A percentile compares a stretch with the other conserved stretches of the same genome.
Conservation (phyloP, 2,113 vertebrate genomes). For the Nematolebias whitei region DNA sequence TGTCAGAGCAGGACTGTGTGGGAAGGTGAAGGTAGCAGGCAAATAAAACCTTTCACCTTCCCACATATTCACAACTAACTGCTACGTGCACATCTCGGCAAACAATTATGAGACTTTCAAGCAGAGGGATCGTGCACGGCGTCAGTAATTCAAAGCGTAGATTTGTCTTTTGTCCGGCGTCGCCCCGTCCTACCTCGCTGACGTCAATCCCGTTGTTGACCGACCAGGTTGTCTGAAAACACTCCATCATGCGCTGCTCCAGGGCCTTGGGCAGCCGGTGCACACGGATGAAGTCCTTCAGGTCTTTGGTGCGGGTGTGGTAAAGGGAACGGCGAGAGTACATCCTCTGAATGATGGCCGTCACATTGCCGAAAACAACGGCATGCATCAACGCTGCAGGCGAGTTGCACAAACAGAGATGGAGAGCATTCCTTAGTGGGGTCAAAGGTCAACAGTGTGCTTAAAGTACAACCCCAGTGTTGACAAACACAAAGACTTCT, state of each 20-base stretch:
- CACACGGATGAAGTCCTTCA: slow-evolving; percentile 82
- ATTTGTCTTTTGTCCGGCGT: not conserved
- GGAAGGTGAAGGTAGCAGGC: slow-evolving; percentile 37
- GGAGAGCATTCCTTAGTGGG: too few relatives aligned
- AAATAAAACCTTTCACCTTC: slow-evolving; percentile 44
- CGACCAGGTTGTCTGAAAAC: slow-evolving; percentile 81
- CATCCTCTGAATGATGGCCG: slow-evolving; percentile 84
- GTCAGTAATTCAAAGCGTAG: too few relatives aligned
- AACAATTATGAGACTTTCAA: slow-evolving; percentile 6
- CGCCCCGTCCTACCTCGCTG: slow-evolving; percentile 68
- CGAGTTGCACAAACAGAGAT: not conserved
- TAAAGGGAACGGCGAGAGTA: slow-evolving; percentile 82
- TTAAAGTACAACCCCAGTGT: too few relatives aligned
- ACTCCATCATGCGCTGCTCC: slow-evolving; percentile 82
- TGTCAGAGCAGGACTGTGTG: slow-evolving; percentile 31
- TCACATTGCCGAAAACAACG: slow-evolving; percentile 82
- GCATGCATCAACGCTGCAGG: slow-evolving; percentile 80
- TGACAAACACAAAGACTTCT: too few relatives aligned
- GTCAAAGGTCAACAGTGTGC: too few relatives aligned
- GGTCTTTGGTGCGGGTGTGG: slow-evolving; percentile 80
- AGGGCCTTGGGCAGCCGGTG: slow-evolving; percentile 81
- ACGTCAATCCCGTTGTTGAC: slow-evolving; percentile 81
- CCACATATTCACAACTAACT: slow-evolving; percentile 34
- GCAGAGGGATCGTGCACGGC: too few relatives aligned
- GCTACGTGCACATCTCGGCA: slow-evolving; percentile 1